Conservation (phyloP, 2,888 invertebrate genomes). For the Agrotis segetum region DNA sequence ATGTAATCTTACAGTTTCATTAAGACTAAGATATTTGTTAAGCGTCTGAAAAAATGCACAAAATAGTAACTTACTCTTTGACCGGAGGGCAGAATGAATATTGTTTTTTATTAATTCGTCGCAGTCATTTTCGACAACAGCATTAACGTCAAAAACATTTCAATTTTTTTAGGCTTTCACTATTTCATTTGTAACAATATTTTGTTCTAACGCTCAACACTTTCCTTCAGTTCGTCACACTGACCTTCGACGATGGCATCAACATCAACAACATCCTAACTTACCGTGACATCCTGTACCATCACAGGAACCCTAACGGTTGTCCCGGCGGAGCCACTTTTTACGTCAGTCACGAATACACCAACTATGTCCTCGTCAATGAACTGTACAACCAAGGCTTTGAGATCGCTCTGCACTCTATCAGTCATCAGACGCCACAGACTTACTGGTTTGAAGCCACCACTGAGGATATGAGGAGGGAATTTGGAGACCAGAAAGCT, state of each 20-base stretch:
- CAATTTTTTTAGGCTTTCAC: too few species aligned
- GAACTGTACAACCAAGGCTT: slow-evolving; percentile 91
- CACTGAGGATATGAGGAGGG: slow-evolving; percentile 89
- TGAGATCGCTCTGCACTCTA: slow-evolving; percentile 94
- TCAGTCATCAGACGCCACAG: slow-evolving; percentile 90
- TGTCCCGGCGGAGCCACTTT: slow-evolving; percentile 92
- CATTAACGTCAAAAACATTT: slow-evolving; percentile 87
- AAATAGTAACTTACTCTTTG: too few species aligned
- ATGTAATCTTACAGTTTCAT: too few species aligned
- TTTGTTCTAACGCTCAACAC: too few species aligned
- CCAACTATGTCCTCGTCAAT: slow-evolving; percentile 92
- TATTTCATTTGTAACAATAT: too few species aligned
- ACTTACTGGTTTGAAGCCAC: slow-evolving; percentile 91
- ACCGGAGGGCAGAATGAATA: too few species aligned
- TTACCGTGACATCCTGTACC: slow-evolving; percentile 89
- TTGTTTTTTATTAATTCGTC: too few species aligned
- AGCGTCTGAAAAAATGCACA: too few species aligned
- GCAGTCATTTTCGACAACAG: slow-evolving; percentile 93
- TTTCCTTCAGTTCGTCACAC: slow-evolving; percentile 92
- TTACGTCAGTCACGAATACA: slow-evolving; percentile 94
- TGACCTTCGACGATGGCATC: slow-evolving; percentile 93
- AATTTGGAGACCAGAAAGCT: slow-evolving; percentile 89
- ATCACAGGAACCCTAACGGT: slow-evolving; percentile 92
- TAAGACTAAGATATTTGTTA: too few species aligned
- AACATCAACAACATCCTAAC: slow-evolving; percentile 89